A percentile compares a stretch with the other conserved stretches of the same genome.
phyloP scores from a whole-genome alignment of 2,797 vertebrate species.

The Pterois miles region DNA sequence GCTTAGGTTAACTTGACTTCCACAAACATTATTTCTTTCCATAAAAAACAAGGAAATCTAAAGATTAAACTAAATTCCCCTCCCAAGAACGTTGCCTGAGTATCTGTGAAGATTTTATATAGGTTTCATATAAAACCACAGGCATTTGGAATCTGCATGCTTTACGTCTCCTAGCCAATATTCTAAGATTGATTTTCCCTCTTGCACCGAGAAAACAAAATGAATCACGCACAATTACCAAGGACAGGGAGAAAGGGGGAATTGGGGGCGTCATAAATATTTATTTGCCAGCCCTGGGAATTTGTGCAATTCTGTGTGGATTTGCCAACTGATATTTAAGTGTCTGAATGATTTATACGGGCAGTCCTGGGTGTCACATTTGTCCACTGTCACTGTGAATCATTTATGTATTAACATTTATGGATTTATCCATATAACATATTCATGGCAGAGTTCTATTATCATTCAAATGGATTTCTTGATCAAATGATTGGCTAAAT shows the following conservation, averaged over 20 bases:
- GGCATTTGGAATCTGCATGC: conserved; percentile 70
- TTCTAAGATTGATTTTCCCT: conserved; percentile 82
- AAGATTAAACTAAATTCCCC: conserved; percentile 54
- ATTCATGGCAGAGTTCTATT: conserved; percentile 55
- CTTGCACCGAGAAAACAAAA: conserved; percentile 80
- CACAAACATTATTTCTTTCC: conserved; percentile 25
- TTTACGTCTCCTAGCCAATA: conserved; percentile 74
- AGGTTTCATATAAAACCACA: too few relatives aligned
- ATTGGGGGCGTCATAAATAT: conserved; percentile 85
- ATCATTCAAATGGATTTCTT: conserved; percentile 58
- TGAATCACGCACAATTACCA: conserved; percentile 84
- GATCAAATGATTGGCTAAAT: conserved; percentile 65
- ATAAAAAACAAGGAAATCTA: conserved; percentile 43
- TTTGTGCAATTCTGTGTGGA: conserved; percentile 83
- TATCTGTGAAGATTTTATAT: conserved; percentile 56
- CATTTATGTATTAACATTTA: conserved; percentile 78
- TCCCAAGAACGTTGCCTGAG: conserved; percentile 46
- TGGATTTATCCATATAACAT: conserved; percentile 64
- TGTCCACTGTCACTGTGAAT: conserved; percentile 80
- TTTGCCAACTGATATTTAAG: conserved; percentile 84
- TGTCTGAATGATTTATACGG: conserved; percentile 85
- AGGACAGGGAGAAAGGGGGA: conserved; percentile 74
- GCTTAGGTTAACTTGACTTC: conserved; percentile 25
- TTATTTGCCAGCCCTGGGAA: conserved; percentile 81
- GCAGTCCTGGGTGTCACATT: conserved; percentile 77